A percentile compares a stretch with the other conserved stretches of the same genome.
Conservation (phyloP, 2,888 invertebrate genomes). For the Steromphala cineraria region DNA sequence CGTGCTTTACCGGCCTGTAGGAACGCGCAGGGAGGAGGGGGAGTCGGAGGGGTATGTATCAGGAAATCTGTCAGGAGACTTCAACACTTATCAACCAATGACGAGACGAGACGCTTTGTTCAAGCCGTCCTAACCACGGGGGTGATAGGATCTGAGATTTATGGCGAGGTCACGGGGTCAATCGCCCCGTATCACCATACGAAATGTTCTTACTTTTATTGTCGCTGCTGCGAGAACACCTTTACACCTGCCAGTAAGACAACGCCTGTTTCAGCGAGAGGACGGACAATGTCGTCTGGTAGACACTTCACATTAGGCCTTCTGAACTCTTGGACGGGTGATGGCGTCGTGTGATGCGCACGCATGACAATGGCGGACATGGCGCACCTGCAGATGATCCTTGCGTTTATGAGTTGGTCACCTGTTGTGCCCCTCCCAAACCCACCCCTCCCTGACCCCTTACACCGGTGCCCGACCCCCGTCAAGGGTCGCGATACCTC, state of each 20-base stretch:
- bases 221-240: background rate
- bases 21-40: background rate
- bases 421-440: background rate
- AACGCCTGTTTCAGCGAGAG: too few species aligned
- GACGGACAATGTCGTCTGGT: background rate
- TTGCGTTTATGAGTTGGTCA: background rate
- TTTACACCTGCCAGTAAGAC: background rate
- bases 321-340: background rate
- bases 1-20: too few species aligned
- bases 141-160: background rate
- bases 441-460: background rate
- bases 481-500: too few species aligned
- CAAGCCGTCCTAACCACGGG: background rate
- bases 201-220: constrained; percentile 5
- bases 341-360: background rate
- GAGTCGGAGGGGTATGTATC: background rate
- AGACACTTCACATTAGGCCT: background rate
- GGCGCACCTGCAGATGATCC: background rate
- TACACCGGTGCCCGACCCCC: too few species aligned
- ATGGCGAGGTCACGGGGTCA: background rate
- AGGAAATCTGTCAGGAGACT: background rate
- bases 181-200: background rate
- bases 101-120: background rate
- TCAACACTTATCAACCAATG: background rate
- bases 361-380: background rate